Conservation (phyloP, 2,888 invertebrate genomes). For the Pegoplata infirma region DNA sequence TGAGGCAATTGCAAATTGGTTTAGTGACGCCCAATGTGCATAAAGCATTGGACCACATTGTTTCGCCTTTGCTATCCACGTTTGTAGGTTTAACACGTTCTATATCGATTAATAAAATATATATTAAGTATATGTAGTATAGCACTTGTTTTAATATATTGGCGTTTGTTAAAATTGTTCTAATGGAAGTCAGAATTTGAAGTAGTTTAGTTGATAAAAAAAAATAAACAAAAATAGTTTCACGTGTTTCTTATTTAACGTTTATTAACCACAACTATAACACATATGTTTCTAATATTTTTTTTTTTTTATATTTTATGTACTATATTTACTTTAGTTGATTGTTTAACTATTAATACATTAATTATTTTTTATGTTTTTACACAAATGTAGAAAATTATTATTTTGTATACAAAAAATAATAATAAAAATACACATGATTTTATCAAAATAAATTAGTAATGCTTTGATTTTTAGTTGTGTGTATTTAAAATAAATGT, state of each 20-base stretch:
- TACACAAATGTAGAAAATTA: neutral
- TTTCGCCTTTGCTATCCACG: slow-evolving; percentile 75
- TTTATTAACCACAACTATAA: neutral
- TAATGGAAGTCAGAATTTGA: slow-evolving; percentile 24
- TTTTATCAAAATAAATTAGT: neutral
- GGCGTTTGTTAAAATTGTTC: slow-evolving; percentile 42
- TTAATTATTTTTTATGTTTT: neutral
- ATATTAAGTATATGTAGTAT: neutral
- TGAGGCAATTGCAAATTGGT: slow-evolving; percentile 78
- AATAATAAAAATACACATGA: neutral
- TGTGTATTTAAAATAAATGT: slow-evolving; percentile 13
- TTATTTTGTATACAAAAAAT: neutral
- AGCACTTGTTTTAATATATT: slow-evolving; percentile 24
- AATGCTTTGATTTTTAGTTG: neutral
- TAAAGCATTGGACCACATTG: slow-evolving; percentile 79
- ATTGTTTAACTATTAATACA: no score
- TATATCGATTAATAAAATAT: slow-evolving; percentile 32
- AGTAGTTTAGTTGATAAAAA: slow-evolving; percentile 52
- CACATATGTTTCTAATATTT: neutral
- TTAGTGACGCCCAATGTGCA: slow-evolving; percentile 79
- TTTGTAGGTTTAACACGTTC: slow-evolving; percentile 57
- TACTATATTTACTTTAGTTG: no score
- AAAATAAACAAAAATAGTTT: neutral
- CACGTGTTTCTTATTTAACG: neutral
- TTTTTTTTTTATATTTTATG: neutral